Conservation (phyloP, 2,113 vertebrate genomes). For the Nyctereutes procyonoides region DNA sequence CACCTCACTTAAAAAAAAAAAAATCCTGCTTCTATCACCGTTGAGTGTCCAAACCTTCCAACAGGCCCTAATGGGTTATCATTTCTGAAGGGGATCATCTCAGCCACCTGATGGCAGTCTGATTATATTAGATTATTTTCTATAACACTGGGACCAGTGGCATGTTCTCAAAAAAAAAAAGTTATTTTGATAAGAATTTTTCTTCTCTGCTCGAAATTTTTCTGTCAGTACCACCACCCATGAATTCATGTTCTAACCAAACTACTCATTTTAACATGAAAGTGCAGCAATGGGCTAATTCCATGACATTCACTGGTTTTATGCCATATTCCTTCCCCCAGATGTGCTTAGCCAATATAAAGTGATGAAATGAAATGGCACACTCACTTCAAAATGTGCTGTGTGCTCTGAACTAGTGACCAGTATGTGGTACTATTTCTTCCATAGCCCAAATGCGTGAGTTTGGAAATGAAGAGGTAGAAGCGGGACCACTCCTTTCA, state of each 20-base stretch:
- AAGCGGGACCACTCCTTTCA: rapidly evolving
- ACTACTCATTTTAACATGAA: not conserved
- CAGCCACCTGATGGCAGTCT: not conserved
- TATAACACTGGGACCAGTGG: not conserved
- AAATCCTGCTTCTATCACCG: not conserved
- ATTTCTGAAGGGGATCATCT: not conserved
- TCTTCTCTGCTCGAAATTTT: not conserved
- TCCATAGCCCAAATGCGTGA: not conserved
- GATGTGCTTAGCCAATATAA: not conserved
- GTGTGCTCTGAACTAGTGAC: not conserved
- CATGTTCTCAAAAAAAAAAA: not conserved
- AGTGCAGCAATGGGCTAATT: not conserved
- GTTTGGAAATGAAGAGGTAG: conserved; percentile 19
- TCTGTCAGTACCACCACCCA: not conserved
- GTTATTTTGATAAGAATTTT: conserved; percentile 3
- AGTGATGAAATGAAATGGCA: conserved; percentile 27
- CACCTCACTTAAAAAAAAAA: not conserved
- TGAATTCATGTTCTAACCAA: not conserved
- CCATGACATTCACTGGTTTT: not conserved
- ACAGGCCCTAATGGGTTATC: not conserved
- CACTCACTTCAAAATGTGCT: not conserved
- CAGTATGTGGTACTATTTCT: not conserved
- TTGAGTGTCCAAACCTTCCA: not conserved
- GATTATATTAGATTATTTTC: not conserved
- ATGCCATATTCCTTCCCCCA: not conserved